Conservation (phyloP, 2,113 vertebrate genomes). For the Spheniscus mendiculus region DNA sequence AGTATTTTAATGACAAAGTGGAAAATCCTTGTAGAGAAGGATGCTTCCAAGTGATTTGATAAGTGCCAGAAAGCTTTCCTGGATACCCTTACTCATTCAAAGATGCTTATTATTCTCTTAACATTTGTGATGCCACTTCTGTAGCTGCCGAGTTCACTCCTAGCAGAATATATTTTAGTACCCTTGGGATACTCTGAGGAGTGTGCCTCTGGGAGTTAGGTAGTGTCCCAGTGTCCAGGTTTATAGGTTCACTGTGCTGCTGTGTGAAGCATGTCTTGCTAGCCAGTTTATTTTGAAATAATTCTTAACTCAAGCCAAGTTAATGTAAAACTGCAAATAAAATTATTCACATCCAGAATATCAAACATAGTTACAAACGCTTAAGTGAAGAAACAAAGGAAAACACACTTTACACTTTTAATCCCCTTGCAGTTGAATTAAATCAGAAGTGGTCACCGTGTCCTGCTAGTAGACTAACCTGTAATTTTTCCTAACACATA, state of each 20-base stretch:
- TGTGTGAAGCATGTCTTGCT: neutral
- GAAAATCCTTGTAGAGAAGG: neutral
- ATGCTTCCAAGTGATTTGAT: neutral
- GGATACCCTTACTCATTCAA: neutral
- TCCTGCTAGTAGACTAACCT: neutral
- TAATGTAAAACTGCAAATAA: neutral
- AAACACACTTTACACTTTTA: neutral
- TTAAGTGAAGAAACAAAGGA: neutral
- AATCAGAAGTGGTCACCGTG: neutral
- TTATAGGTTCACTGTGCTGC: neutral
- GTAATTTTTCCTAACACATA: neutral
- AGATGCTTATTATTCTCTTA: neutral
- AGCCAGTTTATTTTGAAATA: neutral
- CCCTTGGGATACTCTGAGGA: neutral
- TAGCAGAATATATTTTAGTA: neutral
- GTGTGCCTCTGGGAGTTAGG: neutral
- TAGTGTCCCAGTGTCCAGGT: neutral
- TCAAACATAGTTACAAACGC: neutral
- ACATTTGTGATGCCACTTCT: neutral
- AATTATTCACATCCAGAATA: neutral
- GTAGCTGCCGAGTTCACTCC: neutral
- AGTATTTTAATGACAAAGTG: neutral
- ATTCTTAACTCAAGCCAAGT: neutral
- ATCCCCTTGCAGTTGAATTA: neutral
- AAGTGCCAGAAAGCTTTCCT: neutral